Percentiles rank a stretch among this genome's conserved stretches.
Evolutionary conservation across 23 tunicate genomes (phyloP).

Genomic region (Trididemnum nubilum): DNA sequence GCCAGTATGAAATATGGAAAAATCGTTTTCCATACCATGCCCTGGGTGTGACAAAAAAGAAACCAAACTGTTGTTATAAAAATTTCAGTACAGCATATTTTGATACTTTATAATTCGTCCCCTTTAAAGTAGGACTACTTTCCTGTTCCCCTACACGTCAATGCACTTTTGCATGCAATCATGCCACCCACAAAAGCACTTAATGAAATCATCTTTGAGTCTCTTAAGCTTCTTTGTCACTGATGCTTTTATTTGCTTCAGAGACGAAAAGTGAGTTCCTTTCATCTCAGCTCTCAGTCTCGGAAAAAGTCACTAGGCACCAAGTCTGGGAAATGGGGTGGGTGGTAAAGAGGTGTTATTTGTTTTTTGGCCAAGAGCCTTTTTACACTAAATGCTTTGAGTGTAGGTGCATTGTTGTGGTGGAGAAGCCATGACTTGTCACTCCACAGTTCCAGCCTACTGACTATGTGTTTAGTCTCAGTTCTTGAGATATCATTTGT

Average conservation of each 20-base stretch:
- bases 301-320: slow-evolving; percentile 13
- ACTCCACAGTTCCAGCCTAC: no score
- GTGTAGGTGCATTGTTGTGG: slow-evolving; percentile 22
- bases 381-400: slow-evolving; percentile 1
- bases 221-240: slow-evolving; percentile 11
- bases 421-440: no score
- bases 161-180: slow-evolving; percentile 30
- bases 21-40: no score
- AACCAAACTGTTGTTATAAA: slow-evolving; percentile 19
- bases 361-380: slow-evolving; percentile 38
- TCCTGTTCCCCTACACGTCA: background rate
- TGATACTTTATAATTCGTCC: background rate
- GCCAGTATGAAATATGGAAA: no score
- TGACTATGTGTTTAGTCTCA: no score
- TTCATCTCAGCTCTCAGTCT: slow-evolving; percentile 13
- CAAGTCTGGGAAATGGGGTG: background rate
- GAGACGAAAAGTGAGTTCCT: slow-evolving; percentile 15
- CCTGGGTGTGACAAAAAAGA: slow-evolving; percentile 37
- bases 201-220: slow-evolving; percentile 12
- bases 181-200: slow-evolving; percentile 24
- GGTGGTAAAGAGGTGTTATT: no score
- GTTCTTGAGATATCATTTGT: no score
- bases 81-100: no score
- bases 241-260: slow-evolving; percentile 15
- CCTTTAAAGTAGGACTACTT: background rate